Conservation (phyloP, 2,888 invertebrate genomes). For the Eupithecia inturbata region DNA sequence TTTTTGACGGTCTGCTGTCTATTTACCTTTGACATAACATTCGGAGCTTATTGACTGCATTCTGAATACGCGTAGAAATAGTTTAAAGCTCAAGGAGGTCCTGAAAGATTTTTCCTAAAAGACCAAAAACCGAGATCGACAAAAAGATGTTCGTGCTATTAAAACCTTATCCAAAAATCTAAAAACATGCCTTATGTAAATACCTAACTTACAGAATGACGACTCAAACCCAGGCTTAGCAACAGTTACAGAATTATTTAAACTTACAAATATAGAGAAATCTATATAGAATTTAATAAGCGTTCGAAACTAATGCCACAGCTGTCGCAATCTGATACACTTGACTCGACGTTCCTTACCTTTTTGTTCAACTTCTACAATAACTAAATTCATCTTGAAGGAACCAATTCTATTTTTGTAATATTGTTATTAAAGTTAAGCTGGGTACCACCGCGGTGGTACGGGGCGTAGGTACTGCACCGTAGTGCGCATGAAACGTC, state of each 20-base stretch:
- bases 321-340: slow-evolving; percentile 25
- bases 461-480: too few relatives aligned
- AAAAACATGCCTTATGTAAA: background rate
- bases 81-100: too few relatives aligned
- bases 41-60: too few relatives aligned
- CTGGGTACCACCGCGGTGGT: too few relatives aligned
- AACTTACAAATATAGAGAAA: slow-evolving; percentile 4
- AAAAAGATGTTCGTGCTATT: too few relatives aligned
- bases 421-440: background rate
- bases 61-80: too few relatives aligned
- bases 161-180: too few relatives aligned
- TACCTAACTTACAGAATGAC: background rate
- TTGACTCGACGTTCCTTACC: background rate
- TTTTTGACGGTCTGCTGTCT: too few relatives aligned
- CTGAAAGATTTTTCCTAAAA: too few relatives aligned
- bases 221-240: background rate
- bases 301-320: slow-evolving; percentile 23
- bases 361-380: slow-evolving; percentile 2
- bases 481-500: too few relatives aligned
- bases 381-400: background rate
- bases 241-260: background rate
- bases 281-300: slow-evolving; percentile 21
- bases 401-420: background rate
- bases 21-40: too few relatives aligned
- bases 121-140: background rate